Evolutionary conservation across 2,113 vertebrate genomes (phyloP).

Genomic region (Edolisoma coerulescens): DNA sequence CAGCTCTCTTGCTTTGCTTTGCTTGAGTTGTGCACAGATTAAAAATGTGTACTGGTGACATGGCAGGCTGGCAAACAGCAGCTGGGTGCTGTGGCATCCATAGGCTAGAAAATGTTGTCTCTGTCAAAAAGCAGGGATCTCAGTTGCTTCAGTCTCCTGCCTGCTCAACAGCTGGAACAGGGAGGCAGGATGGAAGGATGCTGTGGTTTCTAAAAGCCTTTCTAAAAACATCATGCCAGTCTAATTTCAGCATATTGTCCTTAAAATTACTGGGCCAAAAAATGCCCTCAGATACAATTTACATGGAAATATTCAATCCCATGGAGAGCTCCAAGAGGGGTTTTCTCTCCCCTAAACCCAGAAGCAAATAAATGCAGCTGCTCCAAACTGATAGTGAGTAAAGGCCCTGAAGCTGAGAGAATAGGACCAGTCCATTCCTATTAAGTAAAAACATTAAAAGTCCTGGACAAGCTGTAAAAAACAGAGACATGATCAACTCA

Average conservation of each 20-base stretch:
- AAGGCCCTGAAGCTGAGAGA: constrained; percentile 30
- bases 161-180: background rate
- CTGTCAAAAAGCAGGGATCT: background rate
- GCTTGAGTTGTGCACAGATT: background rate
- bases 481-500: background rate
- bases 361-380: constrained; percentile 35
- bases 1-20: background rate
- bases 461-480: constrained; percentile 26
- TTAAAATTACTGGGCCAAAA: constrained; percentile 13
- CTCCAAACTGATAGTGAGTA: constrained; percentile 19
- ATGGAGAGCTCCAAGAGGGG: background rate
- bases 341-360: constrained; percentile 17
- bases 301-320: background rate
- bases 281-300: constrained; percentile 7
- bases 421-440: constrained; percentile 16
- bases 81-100: background rate
- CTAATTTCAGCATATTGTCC: background rate
- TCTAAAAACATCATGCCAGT: background rate
- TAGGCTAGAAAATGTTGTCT: background rate
- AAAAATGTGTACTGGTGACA: background rate
- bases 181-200: background rate
- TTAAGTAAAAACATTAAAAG: constrained; percentile 37
- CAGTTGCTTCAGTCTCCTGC: background rate
- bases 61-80: background rate
- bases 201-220: background rate